phyloP scores from a whole-genome alignment of 2,113 vertebrate genomes.

The Toxotes chatareus region DNA sequence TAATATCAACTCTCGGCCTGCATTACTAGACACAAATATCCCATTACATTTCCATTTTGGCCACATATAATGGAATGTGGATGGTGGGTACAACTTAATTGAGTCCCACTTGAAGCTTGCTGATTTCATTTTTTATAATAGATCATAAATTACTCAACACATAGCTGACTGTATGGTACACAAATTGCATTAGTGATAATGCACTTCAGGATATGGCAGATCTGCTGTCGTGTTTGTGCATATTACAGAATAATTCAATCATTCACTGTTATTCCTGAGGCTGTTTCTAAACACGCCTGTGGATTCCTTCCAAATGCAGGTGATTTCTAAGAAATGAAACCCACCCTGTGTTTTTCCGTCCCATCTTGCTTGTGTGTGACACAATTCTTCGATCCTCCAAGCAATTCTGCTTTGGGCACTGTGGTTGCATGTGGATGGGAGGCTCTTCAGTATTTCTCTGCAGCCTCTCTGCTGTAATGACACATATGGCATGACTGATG shows the following conservation, averaged over 20 bases:
- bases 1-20: constrained; percentile 39
- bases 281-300: not conserved
- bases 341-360: not conserved
- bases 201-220: constrained; percentile 20
- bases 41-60: constrained; percentile 54
- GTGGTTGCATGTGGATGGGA: not conserved
- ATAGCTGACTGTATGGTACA: constrained; percentile 22
- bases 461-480: constrained; percentile 9
- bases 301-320: not conserved
- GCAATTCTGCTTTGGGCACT: not conserved
- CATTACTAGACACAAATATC: constrained; percentile 57
- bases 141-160: constrained; percentile 49
- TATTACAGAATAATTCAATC: constrained; percentile 37
- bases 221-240: constrained; percentile 4
- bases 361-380: constrained; percentile 17
- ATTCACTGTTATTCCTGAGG: constrained; percentile 16
- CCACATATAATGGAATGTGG: constrained; percentile 43
- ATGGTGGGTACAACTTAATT: constrained; percentile 39
- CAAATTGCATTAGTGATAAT: constrained; percentile 51
- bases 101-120: constrained; percentile 47
- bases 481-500: constrained; percentile 13
- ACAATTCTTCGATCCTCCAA: not conserved
- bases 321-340: constrained; percentile 25
- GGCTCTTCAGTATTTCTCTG: not conserved
- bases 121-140: constrained; percentile 60